phyloP scores from a whole-genome alignment of 1,140 invertebrate genomes.

The Andricus grossulariae region DNA sequence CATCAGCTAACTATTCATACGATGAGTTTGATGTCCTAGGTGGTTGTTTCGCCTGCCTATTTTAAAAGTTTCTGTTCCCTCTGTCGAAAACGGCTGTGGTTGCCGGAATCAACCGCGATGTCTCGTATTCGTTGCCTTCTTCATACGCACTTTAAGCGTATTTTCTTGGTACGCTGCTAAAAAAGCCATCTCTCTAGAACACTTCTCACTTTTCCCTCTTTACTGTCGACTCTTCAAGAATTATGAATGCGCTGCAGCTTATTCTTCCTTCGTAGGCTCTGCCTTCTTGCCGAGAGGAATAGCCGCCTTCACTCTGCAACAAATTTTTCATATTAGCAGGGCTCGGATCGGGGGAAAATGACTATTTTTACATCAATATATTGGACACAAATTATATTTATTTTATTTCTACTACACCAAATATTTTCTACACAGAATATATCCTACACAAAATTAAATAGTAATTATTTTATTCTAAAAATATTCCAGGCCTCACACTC shows the following conservation, averaged over 20 bases:
- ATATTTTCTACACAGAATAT: no score
- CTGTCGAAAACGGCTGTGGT: neutral
- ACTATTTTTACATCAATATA: no score
- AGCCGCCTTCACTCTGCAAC: constrained; percentile 89
- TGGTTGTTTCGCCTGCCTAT: constrained; percentile 4
- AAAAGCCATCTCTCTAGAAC: constrained; percentile 28
- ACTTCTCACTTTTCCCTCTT: constrained; percentile 5
- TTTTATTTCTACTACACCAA: no score
- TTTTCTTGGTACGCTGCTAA: constrained; percentile 15
- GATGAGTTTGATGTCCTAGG: constrained; percentile 8
- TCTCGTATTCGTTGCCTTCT: constrained; percentile 30
- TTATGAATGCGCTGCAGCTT: constrained; percentile 64
- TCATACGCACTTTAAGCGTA: constrained; percentile 13
- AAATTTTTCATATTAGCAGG: constrained; percentile 50
- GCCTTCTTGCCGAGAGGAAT: constrained; percentile 94
- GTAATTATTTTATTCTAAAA: no score
- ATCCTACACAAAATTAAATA: no score
- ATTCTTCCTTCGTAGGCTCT: constrained; percentile 89
- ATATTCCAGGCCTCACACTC: no score
- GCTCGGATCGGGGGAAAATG: no score
- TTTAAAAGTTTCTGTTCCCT: neutral
- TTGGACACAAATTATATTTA: no score
- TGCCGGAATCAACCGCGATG: constrained; percentile 22
- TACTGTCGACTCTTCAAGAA: neutral
- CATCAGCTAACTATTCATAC: neutral